Evolutionary conservation across 2,888 invertebrate species (phyloP).

Genomic region (Vanessa cardui): DNA sequence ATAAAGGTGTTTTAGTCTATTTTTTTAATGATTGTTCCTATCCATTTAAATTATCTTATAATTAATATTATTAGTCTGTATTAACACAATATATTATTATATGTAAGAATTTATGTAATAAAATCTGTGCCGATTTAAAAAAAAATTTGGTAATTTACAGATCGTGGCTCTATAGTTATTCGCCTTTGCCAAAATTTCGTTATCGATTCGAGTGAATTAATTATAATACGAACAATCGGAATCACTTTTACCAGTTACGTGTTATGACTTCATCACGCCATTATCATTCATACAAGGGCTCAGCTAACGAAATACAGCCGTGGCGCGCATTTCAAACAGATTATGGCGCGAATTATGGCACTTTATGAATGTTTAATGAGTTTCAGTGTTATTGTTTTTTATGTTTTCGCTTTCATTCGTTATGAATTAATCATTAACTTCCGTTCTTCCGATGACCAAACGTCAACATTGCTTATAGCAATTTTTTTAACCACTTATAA

Average conservation of each 20-base stretch:
- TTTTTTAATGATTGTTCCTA: too few species aligned
- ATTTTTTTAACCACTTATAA: background rate
- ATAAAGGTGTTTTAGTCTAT: too few species aligned
- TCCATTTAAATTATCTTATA: too few species aligned
- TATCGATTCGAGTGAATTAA: conserved; percentile 21
- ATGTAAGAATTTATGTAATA: too few species aligned
- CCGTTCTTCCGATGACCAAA: conserved; percentile 27
- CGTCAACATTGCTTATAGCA: background rate
- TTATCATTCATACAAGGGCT: conserved; percentile 47
- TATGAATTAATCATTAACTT: conserved; percentile 30
- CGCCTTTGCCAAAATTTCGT: conserved; percentile 31
- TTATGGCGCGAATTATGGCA: conserved; percentile 37
- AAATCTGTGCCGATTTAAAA: too few species aligned
- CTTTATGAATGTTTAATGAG: conserved; percentile 45
- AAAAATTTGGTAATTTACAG: background rate
- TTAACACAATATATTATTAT: too few species aligned
- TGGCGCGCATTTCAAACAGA: conserved; percentile 40
- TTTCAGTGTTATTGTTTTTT: conserved; percentile 41
- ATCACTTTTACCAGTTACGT: conserved; percentile 56
- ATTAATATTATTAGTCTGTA: too few species aligned
- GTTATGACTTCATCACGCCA: conserved; percentile 55
- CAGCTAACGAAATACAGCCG: conserved; percentile 53
- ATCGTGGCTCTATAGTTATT: background rate
- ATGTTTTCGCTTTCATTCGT: conserved; percentile 42
- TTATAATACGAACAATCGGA: conserved; percentile 38